These are phyloP conservation scores for Drosophila helvetica DNA, from an alignment of 2,888 invertebrate species.

Conservation along the genomic window DNA sequence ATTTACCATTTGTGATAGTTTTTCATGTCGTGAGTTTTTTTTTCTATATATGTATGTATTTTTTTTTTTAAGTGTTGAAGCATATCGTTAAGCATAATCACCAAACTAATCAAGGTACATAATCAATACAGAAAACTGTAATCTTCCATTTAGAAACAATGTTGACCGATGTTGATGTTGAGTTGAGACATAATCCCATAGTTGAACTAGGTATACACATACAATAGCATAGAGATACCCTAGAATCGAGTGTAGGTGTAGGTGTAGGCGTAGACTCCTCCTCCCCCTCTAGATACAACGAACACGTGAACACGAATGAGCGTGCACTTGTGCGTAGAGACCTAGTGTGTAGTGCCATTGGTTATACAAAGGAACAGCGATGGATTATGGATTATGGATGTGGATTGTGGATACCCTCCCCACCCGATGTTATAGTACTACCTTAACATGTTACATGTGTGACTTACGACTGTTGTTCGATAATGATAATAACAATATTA, in stretches of 20 bases:
- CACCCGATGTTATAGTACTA: slow-evolving; percentile 67
- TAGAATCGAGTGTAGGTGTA: slow-evolving; percentile 30
- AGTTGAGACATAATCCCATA: slow-evolving; percentile 60
- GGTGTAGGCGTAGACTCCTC: no score
- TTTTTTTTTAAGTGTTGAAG: slow-evolving; percentile 19
- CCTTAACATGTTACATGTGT: slow-evolving; percentile 61
- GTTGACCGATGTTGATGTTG: slow-evolving; percentile 51
- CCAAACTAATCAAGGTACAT: slow-evolving; percentile 53
- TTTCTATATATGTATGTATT: neutral
- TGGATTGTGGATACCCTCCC: slow-evolving; percentile 49
- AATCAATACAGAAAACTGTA: slow-evolving; percentile 60
- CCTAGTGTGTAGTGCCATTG: slow-evolving; percentile 5
- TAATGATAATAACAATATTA: slow-evolving; percentile 59
- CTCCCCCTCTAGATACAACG: slow-evolving; percentile 49
- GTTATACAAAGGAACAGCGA: slow-evolving; percentile 34
- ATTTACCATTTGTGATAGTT: slow-evolving; percentile 66
- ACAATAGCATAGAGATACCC: slow-evolving; percentile 17
- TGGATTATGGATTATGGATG: slow-evolving; percentile 8
- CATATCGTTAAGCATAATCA: slow-evolving; percentile 56
- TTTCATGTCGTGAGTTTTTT: slow-evolving; percentile 23
- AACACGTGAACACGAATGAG: slow-evolving; percentile 13
- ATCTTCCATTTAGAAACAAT: slow-evolving; percentile 65
- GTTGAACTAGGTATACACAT: slow-evolving; percentile 30
- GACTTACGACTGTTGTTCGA: slow-evolving; percentile 73
- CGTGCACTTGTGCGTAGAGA: slow-evolving; percentile 6